phyloP scores from a whole-genome alignment of 2,888 invertebrate genomes.

The Tolmerus cingulatus region DNA sequence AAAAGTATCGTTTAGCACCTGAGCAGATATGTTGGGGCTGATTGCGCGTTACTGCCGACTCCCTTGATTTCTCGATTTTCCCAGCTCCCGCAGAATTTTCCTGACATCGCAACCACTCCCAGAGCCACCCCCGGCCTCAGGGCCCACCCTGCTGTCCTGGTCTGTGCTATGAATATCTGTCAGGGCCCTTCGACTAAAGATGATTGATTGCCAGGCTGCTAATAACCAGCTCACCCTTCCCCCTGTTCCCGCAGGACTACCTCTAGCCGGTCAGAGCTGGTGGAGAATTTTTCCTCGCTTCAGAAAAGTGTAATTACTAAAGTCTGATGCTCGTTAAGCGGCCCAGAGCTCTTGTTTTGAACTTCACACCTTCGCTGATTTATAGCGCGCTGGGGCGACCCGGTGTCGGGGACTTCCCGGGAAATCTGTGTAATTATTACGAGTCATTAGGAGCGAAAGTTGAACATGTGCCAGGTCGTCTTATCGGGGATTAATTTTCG shows the following conservation, averaged over 20 bases:
- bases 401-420: background rate
- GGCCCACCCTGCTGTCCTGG: background rate
- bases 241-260: background rate
- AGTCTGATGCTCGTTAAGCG: constrained; percentile 1
- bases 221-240: background rate
- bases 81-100: background rate
- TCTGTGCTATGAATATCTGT: constrained; percentile 1
- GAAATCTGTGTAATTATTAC: background rate
- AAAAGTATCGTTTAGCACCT: constrained; percentile 25
- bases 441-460: constrained; percentile 8
- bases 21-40: constrained; percentile 12
- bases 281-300: background rate
- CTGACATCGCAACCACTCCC: background rate
- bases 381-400: background rate
- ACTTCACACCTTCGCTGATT: constrained; percentile 3
- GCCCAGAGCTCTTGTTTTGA: background rate
- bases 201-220: constrained; percentile 9
- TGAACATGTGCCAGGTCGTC: constrained; percentile 3
- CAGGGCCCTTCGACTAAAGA: constrained; percentile 10
- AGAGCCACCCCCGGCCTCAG: background rate
- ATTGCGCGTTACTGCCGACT: background rate
- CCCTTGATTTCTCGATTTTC: background rate
- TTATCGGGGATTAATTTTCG: background rate
- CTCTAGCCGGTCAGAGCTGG: background rate
- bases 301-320: constrained; percentile 6